Base-by-base conservation (phyloP, 2,113 vertebrate species). In the Orcinus orca region DNA sequence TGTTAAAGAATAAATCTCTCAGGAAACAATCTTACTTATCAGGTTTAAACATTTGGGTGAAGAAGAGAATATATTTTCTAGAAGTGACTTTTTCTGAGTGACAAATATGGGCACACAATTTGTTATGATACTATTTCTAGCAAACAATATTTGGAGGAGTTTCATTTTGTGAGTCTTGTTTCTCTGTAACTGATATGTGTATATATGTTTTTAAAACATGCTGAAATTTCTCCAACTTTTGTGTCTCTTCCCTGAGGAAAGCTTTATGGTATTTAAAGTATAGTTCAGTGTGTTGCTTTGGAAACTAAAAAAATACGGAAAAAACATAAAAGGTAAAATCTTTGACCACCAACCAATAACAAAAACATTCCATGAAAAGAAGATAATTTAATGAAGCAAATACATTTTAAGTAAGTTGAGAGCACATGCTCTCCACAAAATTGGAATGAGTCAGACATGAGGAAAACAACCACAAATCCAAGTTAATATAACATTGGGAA, bases 261-360 rank as follows among this genome's bases (percentile, higher is more conserved):
- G 13, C 77, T 95, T 33, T 83, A 38, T 98, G 65, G 47, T 80
- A 97, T 93, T 97, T 97, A 91, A 97, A 95, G 67, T 93, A 84
- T 65, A 79, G 79, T 81, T 92, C 65, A 60, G 4, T 50, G 29
- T 76, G 73, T 90, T 97, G 70, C 95, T 95, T 53, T 93, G 71
- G 88, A 87, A 97, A 90, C 76, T 58, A 88, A 88, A 74, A 53
- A 55, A 74, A 17, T 9, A 53, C 9, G 14, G 62, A 58, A 70
- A 86, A 81, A 92, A 98, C 90, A 88, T 88, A 79, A 92, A 97
- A 93, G 33, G 31, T 93, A 93, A 71, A 63, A 63, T 95, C 25
- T 97, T 96, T 87, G 68, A 50, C 36, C 17, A 83, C 90, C 83
- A 91, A 74, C 74, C 86, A 95, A 80, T 41, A 88, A 83, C 47